These are phyloP conservation scores for Narcine bancroftii DNA, from an alignment of 2,113 vertebrate species.

Conservation along the genomic window DNA sequence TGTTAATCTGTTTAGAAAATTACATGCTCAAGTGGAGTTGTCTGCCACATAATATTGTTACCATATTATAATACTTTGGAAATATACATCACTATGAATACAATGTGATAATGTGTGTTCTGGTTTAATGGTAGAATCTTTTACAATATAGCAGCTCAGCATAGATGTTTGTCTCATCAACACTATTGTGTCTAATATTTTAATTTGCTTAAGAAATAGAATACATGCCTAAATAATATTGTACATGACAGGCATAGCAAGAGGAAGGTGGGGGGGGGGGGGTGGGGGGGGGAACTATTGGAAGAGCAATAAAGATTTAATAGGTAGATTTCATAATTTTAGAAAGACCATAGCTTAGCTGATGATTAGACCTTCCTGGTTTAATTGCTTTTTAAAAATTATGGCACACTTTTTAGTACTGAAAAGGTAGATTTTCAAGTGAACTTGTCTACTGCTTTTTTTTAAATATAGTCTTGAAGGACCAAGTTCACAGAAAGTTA, in stretches of 20 bases:
- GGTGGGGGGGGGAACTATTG: background rate
- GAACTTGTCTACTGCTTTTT: background rate
- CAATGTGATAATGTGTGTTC: background rate
- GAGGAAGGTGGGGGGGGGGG: too few species aligned
- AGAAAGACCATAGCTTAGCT: background rate
- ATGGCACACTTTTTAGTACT: background rate
- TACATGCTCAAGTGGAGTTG: background rate
- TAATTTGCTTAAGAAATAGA: background rate
- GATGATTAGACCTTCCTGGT: too few species aligned
- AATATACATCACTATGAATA: too few species aligned
- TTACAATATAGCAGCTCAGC: background rate
- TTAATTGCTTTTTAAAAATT: background rate
- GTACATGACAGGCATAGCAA: background rate
- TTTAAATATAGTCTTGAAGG: constrained; percentile 71
- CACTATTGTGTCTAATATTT: background rate
- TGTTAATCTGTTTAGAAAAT: background rate
- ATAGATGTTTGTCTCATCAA: background rate
- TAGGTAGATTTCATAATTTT: background rate
- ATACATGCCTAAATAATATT: background rate
- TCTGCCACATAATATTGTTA: background rate
- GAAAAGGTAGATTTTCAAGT: background rate
- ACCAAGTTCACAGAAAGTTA: background rate
- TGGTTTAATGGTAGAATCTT: background rate
- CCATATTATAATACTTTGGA: too few species aligned
- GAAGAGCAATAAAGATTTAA: background rate